Conservation (phyloP, 2,797 vertebrate species). For the Tauraco hartlaubi region DNA sequence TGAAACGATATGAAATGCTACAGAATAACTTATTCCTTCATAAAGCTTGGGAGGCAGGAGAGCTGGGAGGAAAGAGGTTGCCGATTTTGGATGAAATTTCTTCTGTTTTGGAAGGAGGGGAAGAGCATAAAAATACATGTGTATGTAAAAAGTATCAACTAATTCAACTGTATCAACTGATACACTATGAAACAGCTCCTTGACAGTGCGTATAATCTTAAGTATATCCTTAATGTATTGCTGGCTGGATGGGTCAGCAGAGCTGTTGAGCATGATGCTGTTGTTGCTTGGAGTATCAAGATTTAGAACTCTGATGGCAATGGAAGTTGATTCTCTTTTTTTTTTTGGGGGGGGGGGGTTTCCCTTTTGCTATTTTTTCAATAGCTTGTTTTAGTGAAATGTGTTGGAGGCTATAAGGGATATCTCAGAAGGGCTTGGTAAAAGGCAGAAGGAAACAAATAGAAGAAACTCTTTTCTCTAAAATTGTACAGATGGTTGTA, state of each 20-base stretch:
- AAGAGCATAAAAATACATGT: fast-evolving
- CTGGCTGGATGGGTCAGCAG: neutral
- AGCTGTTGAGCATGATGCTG: neutral
- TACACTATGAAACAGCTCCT: neutral
- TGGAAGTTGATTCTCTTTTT: neutral
- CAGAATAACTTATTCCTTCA: neutral
- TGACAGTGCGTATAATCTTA: fast-evolving
- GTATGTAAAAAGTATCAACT: neutral
- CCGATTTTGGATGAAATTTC: neutral
- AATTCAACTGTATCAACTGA: neutral
- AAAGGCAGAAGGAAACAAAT: neutral
- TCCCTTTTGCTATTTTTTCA: neutral
- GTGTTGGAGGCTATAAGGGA: neutral
- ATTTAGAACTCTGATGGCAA: neutral
- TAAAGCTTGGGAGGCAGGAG: neutral
- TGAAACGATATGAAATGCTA: neutral
- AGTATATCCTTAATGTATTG: neutral
- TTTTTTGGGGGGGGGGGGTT: neutral
- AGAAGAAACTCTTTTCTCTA: neutral
- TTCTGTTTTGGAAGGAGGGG: neutral
- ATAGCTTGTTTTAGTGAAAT: neutral
- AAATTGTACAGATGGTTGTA: neutral
- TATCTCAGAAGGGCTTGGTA: neutral
- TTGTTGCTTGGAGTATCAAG: neutral
- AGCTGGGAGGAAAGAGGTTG: neutral